phyloP scores from a whole-genome alignment of 2,797 vertebrate species.

The Thalassophryne amazonica region DNA sequence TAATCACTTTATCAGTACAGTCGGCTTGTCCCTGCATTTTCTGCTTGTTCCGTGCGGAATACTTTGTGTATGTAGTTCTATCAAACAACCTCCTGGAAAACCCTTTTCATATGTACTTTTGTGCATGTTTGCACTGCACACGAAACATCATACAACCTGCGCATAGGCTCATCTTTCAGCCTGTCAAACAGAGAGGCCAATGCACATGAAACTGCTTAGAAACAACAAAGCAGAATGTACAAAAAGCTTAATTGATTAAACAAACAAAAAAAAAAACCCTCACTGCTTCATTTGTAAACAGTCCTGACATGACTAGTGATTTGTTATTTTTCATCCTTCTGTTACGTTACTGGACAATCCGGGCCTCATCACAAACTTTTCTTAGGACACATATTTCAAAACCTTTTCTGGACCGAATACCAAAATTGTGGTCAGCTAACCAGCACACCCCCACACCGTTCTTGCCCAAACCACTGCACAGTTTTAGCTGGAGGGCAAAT shows the following conservation, averaged over 20 bases:
- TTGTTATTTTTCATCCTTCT: slow-evolving; percentile 8
- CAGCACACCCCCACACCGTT: slow-evolving; percentile 45
- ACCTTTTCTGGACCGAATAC: slow-evolving; percentile 51
- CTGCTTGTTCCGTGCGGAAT: slow-evolving; percentile 32
- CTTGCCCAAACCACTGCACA: slow-evolving; percentile 50
- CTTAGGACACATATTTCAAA: slow-evolving; percentile 44
- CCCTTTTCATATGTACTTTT: not conserved
- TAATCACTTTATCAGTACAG: slow-evolving; percentile 56
- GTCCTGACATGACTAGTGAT: not conserved
- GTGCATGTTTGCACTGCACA: not conserved
- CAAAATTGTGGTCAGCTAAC: slow-evolving; percentile 66
- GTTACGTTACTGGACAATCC: slow-evolving; percentile 50
- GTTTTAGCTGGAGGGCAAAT: slow-evolving; percentile 48
- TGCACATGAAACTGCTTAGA: not conserved
- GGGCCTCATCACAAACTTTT: slow-evolving; percentile 29
- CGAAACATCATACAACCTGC: not conserved
- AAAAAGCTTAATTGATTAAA: not conserved
- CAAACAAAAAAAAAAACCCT: not conserved
- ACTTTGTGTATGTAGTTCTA: not conserved
- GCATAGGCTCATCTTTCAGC: slow-evolving; percentile 15
- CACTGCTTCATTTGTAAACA: slow-evolving; percentile 10
- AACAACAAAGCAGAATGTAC: not conserved
- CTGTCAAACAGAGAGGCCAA: slow-evolving; percentile 4
- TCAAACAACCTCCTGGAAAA: not conserved
- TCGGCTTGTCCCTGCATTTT: slow-evolving; percentile 31